phyloP scores from a whole-genome alignment of 2,797 vertebrate species.

The Dicrostonyx torquatus region DNA sequence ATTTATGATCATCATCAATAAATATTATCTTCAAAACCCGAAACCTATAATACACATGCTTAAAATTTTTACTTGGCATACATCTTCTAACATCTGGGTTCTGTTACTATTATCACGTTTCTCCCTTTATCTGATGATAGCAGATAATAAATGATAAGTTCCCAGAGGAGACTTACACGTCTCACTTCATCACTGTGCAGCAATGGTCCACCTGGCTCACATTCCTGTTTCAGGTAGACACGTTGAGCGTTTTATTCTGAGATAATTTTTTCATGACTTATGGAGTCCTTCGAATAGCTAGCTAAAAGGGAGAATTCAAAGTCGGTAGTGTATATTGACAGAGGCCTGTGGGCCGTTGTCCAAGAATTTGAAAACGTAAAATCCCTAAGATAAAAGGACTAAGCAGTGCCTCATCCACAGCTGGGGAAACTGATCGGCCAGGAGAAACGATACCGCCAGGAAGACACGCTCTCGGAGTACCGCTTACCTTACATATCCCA shows the following conservation, averaged over 20 bases:
- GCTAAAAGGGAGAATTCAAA: constrained; percentile 59
- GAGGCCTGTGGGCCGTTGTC: constrained; percentile 39
- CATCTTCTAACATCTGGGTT: constrained; percentile 57
- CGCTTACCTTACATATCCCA: not conserved
- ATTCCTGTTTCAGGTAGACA: constrained; percentile 41
- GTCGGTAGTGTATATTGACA: constrained; percentile 8
- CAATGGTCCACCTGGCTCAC: not conserved
- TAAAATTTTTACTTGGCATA: constrained; percentile 43
- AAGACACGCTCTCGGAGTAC: not conserved
- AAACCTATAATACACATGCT: constrained; percentile 23
- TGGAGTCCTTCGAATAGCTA: constrained; percentile 44
- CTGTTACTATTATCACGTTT: constrained; percentile 42
- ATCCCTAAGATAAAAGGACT: constrained; percentile 19
- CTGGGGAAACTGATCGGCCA: constrained; percentile 39
- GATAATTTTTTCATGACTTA: constrained; percentile 53
- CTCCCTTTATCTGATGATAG: constrained; percentile 51
- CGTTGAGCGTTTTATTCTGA: constrained; percentile 57
- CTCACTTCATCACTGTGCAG: constrained; percentile 1
- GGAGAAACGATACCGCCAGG: not conserved
- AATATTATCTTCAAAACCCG: constrained; percentile 52
- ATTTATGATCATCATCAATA: constrained; percentile 59
- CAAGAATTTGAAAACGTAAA: constrained; percentile 61
- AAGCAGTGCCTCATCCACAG: constrained; percentile 1
- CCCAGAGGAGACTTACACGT: not conserved
- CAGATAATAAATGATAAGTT: constrained; percentile 50